Evolutionary conservation across 2,113 vertebrate genomes (phyloP).

Genomic region (Mungos mungo): DNA sequence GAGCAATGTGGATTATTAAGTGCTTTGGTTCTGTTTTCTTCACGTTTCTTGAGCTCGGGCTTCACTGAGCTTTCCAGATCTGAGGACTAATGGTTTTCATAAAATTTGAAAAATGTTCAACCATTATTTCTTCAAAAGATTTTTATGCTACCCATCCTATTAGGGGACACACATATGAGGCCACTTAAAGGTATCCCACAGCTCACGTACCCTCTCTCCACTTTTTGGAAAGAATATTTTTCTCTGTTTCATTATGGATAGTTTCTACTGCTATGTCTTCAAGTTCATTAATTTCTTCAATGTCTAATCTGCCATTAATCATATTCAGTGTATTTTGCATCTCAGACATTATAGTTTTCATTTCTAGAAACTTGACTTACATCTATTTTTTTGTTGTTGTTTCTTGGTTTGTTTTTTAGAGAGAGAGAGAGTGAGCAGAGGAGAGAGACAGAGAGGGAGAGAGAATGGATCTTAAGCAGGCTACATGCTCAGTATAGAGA

Average conservation of each 20-base stretch:
- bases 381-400: conserved; percentile 7
- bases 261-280: neutral
- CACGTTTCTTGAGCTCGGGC: neutral
- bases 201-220: neutral
- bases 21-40: neutral
- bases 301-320: neutral
- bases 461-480: no score
- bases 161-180: neutral
- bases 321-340: neutral
- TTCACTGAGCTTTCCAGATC: neutral
- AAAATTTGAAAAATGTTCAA: neutral
- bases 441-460: no score
- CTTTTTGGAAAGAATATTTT: neutral
- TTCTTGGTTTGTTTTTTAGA: no score
- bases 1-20: neutral
- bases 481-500: no score
- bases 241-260: neutral
- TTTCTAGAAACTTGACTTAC: neutral
- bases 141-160: neutral
- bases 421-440: no score
- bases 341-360: neutral
- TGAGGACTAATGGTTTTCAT: neutral
- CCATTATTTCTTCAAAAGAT: neutral
- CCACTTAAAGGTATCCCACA: neutral
- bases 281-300: neutral